phyloP scores from a whole-genome alignment of 2,113 vertebrate species.

The Microcebus murinus region DNA sequence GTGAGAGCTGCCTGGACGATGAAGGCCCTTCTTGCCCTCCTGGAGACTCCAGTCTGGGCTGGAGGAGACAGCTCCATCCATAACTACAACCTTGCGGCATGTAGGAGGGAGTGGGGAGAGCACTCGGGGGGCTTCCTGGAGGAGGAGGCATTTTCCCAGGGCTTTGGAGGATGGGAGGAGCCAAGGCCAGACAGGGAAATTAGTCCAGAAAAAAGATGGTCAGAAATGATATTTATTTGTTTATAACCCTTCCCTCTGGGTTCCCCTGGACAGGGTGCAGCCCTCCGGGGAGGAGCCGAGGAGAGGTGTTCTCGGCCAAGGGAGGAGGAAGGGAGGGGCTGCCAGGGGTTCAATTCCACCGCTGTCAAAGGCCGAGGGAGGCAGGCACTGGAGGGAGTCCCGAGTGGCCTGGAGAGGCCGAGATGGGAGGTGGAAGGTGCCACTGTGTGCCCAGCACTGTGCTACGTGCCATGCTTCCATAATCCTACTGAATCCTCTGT shows the following conservation, averaged over 20 bases:
- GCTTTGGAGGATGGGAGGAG: not conserved
- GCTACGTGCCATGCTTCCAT: fast-evolving
- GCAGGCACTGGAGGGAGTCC: not conserved
- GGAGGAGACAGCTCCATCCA: not conserved
- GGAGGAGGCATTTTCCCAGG: not conserved
- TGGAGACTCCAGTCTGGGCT: not conserved
- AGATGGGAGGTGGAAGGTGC: fast-evolving
- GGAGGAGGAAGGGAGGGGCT: not conserved
- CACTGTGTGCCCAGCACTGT: not conserved
- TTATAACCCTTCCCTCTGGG: not conserved
- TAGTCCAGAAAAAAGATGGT: not conserved
- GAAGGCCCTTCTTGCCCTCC: not conserved
- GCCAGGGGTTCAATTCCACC: not conserved
- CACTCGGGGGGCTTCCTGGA: not conserved
- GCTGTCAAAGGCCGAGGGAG: not conserved
- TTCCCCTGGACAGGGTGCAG: not conserved
- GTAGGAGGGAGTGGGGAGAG: not conserved
- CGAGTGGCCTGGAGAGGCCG: not conserved
- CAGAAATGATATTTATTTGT: not conserved
- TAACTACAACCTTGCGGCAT: not conserved
- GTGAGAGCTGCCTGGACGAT: not conserved
- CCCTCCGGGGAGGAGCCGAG: too few species aligned
- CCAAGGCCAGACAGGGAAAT: not conserved
- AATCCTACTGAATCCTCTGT: not conserved
- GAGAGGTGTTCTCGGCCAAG: not conserved